phyloP scores from a whole-genome alignment of 2,113 vertebrate genomes.

The Myrmophylax atrothorax region DNA sequence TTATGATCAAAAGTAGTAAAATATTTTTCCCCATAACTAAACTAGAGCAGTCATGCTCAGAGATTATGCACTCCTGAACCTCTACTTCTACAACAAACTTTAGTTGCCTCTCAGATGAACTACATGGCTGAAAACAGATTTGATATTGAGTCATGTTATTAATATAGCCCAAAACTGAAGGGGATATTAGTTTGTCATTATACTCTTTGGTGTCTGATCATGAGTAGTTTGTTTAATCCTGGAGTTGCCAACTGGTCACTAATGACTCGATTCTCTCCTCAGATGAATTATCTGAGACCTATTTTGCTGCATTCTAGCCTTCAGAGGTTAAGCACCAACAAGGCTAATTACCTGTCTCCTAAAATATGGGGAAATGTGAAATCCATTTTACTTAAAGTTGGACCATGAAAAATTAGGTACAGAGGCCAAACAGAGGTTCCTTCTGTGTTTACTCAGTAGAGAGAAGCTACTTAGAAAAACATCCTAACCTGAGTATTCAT shows the following conservation, averaged over 20 bases:
- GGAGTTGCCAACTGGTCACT: neutral
- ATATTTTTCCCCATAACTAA: neutral
- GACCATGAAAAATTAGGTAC: neutral
- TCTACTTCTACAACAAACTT: neutral
- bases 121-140: neutral
- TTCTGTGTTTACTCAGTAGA: neutral
- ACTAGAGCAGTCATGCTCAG: neutral
- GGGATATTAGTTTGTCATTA: neutral
- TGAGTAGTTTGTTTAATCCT: neutral
- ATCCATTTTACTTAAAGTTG: neutral
- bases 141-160: neutral
- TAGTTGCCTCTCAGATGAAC: neutral
- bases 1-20: neutral
- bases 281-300: neutral
- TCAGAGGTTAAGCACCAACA: neutral
- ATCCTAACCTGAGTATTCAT: rapidly evolving
- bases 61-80: neutral
- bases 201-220: neutral
- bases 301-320: neutral
- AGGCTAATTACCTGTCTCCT: neutral
- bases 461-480: neutral
- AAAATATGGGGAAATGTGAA: neutral
- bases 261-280: neutral
- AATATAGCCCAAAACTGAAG: neutral
- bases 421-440: rapidly evolving